Evolutionary conservation across 2,797 vertebrate species (phyloP), one percentile per base, ranked within the genome.

Genomic region (Hephaestus fuliginosus): DNA sequence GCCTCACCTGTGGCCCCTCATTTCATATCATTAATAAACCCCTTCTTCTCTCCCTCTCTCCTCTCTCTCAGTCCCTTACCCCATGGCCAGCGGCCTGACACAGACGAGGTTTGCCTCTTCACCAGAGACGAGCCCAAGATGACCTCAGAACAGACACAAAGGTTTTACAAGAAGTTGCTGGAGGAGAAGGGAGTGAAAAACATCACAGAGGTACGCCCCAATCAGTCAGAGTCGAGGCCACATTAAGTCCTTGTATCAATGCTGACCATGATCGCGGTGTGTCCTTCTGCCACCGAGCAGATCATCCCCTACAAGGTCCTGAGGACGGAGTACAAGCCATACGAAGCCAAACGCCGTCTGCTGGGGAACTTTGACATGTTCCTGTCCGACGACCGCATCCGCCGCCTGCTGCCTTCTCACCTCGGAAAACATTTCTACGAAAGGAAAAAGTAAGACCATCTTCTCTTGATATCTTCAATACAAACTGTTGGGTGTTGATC

Each of bases 401-500:
- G 95, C 28, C 95, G 96, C 46, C 95, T 97, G 44, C 89, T 99
- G 76, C 96, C 98, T 0, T 96, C 98, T 0, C 97, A 97, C 69
- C 89, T 99, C 0, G 98, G 98, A 22, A 98, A 96, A 73, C 97
- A 99, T 78, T 99, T 99, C 89, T 99, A 98, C 63, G 82, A 82
- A 53, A 95, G 89, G 20, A 99, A 99, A 88, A 98, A 95, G 98
- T 99, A 94, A 91, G 95, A 86, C 1, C 7, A 1, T 4, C 1
- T 33, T 33, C 30, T 33, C 30, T 33, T 33, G 3, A 33, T n/a
- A n/a, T 51, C 8, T 51, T n/a, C 48, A 51, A 3, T 10, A 10
- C 7, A 10, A 51, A 20, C 6, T 9, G 3, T 44, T 0, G 7
- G 17, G 13, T 41, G n/a, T 68, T 5, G 8, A 3, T n/a, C 5